Percentiles rank a stretch among this genome's conserved stretches.
phyloP scores from a whole-genome alignment of 2,113 vertebrate species.

The Cichladusa arquata region DNA sequence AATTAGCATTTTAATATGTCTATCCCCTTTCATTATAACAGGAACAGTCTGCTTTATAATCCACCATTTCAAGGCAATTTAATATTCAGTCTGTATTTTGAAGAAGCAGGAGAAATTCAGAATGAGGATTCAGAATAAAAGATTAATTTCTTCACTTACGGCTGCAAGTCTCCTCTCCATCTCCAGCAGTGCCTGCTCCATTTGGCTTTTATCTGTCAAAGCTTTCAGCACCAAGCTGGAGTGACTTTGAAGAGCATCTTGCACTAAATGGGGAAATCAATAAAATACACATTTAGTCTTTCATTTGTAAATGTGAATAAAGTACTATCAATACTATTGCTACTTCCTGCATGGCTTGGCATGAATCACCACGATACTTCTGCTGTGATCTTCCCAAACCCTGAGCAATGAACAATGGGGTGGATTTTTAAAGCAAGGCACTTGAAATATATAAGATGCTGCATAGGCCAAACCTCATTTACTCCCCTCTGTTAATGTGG shows the following conservation, averaged over 20 bases:
- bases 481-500: neutral
- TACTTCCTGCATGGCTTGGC: neutral
- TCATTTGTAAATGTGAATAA: conserved; percentile 56
- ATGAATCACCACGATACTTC: neutral
- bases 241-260: conserved; percentile 66
- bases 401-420: neutral
- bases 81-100: conserved; percentile 52
- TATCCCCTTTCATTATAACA: neutral
- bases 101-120: conserved; percentile 13
- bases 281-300: conserved; percentile 32
- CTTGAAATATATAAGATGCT: neutral
- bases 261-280: conserved; percentile 70
- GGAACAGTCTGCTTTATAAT: neutral
- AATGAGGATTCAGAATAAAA: neutral
- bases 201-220: conserved; percentile 62
- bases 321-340: neutral
- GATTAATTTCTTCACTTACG: conserved; percentile 66
- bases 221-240: conserved; percentile 56
- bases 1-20: conserved; percentile 39
- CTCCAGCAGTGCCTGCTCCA: conserved; percentile 68
- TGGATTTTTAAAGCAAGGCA: neutral
- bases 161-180: conserved; percentile 62
- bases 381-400: neutral
- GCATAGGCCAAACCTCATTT: neutral
- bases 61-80: neutral